Evolutionary conservation across 2,797 vertebrate species (phyloP).

Genomic region (Microctenopoma steveboyesi): DNA sequence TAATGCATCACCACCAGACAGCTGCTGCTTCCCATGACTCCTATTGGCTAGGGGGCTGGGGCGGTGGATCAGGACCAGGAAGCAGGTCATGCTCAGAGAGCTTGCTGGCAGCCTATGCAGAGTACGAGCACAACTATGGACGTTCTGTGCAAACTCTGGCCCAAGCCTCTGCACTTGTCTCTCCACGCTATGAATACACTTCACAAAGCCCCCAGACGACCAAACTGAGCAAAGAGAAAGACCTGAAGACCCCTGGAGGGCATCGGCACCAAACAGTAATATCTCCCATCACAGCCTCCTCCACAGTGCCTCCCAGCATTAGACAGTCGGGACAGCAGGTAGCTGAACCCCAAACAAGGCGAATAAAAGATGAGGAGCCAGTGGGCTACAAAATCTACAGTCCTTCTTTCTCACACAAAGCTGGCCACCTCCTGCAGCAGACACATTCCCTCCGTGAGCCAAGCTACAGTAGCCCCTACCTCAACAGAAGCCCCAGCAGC

Average conservation of each 20-base stretch:
- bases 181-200: slow-evolving; percentile 68
- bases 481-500: slow-evolving; percentile 61
- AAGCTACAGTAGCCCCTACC: slow-evolving; percentile 75
- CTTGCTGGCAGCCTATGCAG: slow-evolving; percentile 81
- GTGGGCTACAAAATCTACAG: slow-evolving; percentile 91
- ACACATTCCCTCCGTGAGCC: slow-evolving; percentile 89
- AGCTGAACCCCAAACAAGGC: slow-evolving; percentile 77
- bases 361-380: slow-evolving; percentile 82
- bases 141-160: slow-evolving; percentile 88
- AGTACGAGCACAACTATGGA: slow-evolving; percentile 81
- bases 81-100: slow-evolving; percentile 86
- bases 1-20: slow-evolving; percentile 82
- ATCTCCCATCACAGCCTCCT: slow-evolving; percentile 8
- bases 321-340: slow-evolving; percentile 71
- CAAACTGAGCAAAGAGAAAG: slow-evolving; percentile 38
- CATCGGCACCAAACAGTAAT: slow-evolving; percentile 45
- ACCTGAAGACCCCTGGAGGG: slow-evolving; percentile 26
- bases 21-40: slow-evolving; percentile 69
- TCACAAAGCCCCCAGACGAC: slow-evolving; percentile 31
- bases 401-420: slow-evolving; percentile 88
- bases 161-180: slow-evolving; percentile 79
- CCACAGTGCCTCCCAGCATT: slow-evolving; percentile 34
- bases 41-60: slow-evolving; percentile 65
- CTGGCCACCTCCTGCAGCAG: slow-evolving; percentile 85
- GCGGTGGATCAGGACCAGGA: slow-evolving; percentile 38